Conservation (phyloP, 2,888 invertebrate genomes). For the Scrobipalpa costella region DNA sequence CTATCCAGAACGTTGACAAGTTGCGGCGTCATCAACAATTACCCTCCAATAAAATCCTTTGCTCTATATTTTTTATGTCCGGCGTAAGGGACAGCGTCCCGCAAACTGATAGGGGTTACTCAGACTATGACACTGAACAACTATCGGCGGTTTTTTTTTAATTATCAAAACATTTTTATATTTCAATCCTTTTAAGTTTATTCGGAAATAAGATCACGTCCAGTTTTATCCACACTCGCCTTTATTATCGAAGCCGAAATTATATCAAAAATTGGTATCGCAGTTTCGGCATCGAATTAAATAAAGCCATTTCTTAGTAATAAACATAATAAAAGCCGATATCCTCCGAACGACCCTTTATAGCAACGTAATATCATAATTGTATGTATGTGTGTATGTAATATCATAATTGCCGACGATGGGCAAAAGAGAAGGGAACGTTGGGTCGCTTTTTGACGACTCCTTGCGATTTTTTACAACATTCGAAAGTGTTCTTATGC, state of each 20-base stretch:
- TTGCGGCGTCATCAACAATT: not conserved
- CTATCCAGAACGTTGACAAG: not conserved
- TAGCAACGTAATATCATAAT: conserved; percentile 18
- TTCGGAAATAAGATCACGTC: conserved; percentile 2
- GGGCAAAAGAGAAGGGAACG: conserved; percentile 52
- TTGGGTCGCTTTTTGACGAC: conserved; percentile 31
- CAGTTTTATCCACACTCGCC: not conserved
- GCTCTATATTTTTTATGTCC: too few species aligned
- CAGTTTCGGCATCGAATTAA: conserved; percentile 3
- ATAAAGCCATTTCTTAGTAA: conserved; percentile 15
- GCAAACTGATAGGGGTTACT: too few species aligned
- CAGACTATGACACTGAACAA: too few species aligned
- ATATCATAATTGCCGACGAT: conserved; percentile 17
- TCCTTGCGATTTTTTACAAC: conserved; percentile 58
- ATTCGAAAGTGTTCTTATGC: conserved; percentile 73
- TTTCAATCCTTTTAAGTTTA: not conserved
- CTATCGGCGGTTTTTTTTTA: too few species aligned
- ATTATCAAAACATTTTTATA: too few species aligned
- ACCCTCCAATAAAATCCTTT: too few species aligned
- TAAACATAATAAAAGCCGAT: conserved; percentile 17
- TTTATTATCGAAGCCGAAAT: not conserved
- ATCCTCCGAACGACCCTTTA: conserved; percentile 14
- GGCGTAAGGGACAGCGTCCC: too few species aligned
- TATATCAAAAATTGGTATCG: conserved; percentile 2
- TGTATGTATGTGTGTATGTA: not conserved